A percentile compares a stretch with the other conserved stretches of the same genome.
Evolutionary conservation across 2,888 invertebrate species (phyloP).

Genomic region (Archaeoteleia sp.): DNA sequence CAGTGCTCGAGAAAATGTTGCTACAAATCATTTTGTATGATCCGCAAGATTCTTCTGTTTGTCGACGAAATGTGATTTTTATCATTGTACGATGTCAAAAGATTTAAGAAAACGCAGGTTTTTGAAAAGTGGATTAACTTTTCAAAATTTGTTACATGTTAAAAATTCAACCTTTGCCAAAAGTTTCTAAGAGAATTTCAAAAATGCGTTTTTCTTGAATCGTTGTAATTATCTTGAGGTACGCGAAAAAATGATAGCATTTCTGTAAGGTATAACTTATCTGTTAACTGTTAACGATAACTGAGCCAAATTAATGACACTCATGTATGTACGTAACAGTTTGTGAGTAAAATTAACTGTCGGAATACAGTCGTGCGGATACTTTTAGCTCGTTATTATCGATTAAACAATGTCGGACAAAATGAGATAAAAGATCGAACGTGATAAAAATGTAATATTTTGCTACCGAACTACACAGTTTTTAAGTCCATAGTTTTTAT

Average conservation of each 20-base stretch:
- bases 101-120: slow-evolving; percentile 4
- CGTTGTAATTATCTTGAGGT: no score
- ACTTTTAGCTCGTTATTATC: slow-evolving; percentile 44
- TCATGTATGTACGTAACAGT: slow-evolving; percentile 1
- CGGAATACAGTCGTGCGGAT: slow-evolving; percentile 46
- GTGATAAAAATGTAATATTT: slow-evolving; percentile 57
- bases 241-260: no score
- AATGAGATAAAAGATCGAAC: slow-evolving; percentile 19
- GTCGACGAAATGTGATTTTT: background rate
- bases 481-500: slow-evolving; percentile 62
- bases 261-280: background rate
- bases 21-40: no score
- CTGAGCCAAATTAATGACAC: background rate
- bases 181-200: slow-evolving; percentile 5
- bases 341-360: slow-evolving; percentile 11
- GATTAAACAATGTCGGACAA: slow-evolving; percentile 38
- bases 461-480: slow-evolving; percentile 62
- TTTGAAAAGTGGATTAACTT: slow-evolving; percentile 8
- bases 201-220: slow-evolving; percentile 1
- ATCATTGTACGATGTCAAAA: slow-evolving; percentile 11
- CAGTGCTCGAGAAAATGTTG: no score
- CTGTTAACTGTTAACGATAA: slow-evolving; percentile 1
- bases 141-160: slow-evolving; percentile 3
- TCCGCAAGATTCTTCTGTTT: no score
- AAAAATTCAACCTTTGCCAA: no score